phyloP scores from a whole-genome alignment of 2,113 vertebrate genomes.

The Zosterops hypoxanthus region DNA sequence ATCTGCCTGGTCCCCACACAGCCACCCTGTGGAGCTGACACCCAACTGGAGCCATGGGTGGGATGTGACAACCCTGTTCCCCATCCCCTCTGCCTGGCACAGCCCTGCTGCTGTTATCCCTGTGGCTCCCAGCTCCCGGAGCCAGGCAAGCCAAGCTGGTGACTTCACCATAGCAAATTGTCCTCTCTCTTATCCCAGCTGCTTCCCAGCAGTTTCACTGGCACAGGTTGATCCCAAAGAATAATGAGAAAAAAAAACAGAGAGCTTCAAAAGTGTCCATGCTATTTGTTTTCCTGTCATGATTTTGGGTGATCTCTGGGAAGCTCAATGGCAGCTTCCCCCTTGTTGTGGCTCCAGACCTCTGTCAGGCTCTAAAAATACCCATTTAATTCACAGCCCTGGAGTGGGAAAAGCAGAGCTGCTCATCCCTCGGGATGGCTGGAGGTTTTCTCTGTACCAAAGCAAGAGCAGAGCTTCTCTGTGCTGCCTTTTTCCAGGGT shows the following conservation, averaged over 20 bases:
- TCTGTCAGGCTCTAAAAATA: neutral
- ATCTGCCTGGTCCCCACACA: accelerated
- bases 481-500: accelerated
- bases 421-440: neutral
- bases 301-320: neutral
- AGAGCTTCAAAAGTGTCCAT: accelerated
- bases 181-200: neutral
- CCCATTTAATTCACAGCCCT: neutral
- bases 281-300: accelerated
- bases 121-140: neutral
- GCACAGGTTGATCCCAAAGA: accelerated
- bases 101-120: neutral
- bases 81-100: neutral
- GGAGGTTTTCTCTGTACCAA: neutral
- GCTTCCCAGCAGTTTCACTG: neutral
- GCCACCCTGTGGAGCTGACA: accelerated
- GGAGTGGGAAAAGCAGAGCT: neutral
- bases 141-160: neutral
- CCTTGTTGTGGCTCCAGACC: neutral
- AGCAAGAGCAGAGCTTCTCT: neutral
- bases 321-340: neutral
- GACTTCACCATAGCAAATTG: neutral
- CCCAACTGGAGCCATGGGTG: accelerated
- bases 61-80: accelerated
- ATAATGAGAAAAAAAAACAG: neutral